Base-by-base conservation (phyloP, 2,797 vertebrate genomes). In the Poeciliopsis infans region DNA sequence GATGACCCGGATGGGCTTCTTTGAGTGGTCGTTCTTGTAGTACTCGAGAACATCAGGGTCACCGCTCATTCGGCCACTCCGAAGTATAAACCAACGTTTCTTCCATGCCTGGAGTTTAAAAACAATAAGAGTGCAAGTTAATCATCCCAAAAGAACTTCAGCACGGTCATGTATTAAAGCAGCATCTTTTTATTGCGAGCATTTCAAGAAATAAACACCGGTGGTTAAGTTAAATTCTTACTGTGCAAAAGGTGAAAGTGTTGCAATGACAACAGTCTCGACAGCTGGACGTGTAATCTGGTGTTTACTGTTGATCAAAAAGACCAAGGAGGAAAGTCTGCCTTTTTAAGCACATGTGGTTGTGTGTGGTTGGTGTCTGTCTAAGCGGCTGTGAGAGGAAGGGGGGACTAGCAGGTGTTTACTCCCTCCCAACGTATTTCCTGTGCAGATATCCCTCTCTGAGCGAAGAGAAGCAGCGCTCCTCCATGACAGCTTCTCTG, bases 1-100 rank as follows among this genome's bases (percentile, higher is more conserved):
- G 85, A 99, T 99, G 79, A 97, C 96, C 1, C 98, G 95, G 78
- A 99, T 94, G 74, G 98, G 98, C 80, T 98, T 99, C 94, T 99
- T 99, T 84, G 98, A 97, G 89, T 98, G 97, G 91, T 99, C 97
- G 79, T 97, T 99, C 94, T 99, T 99, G 93, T 99, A 99, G 92
- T 99, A 99, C 87, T 99, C 98, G 57, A 99, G 95, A 33, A 99
- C 98, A 0, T 99, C 98, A 0, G 97, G 97, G 91, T 99, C 98
- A 0, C 98, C 98, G 0, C 98, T 99, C 98, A 99, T 99, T 23
- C 98, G 97, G 46, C 98, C 98, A 0, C 98, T 99, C 84, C 98
- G 97, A 46, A 99, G 96, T 81, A 99, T 95, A 3, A 99, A 99
- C 98, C 98, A 99, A 53, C 98, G 97, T 36, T 99, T 99, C 94